A percentile compares a stretch with the other conserved stretches of the same genome.
Evolutionary conservation across 2,113 vertebrate species (phyloP).

Genomic region (Thamnophis sirtalis): DNA sequence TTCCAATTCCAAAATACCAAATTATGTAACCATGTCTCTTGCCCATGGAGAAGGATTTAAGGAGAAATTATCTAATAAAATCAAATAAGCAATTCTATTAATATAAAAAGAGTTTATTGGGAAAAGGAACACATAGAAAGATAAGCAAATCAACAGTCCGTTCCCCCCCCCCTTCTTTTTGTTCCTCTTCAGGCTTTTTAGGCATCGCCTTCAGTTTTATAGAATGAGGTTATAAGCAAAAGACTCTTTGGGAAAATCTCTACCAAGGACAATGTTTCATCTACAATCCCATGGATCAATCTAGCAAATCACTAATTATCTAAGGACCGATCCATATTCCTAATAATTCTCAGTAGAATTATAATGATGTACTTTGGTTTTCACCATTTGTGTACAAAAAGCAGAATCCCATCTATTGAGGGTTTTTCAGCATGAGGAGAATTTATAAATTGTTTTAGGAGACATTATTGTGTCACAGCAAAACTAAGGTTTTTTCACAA

Average conservation of each 20-base stretch:
- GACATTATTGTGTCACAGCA: not conserved
- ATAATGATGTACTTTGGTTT: not conserved
- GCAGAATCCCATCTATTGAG: not conserved
- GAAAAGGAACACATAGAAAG: not conserved
- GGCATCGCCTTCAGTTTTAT: not conserved
- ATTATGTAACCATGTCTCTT: not conserved
- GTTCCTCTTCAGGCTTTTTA: not conserved
- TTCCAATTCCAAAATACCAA: not conserved
- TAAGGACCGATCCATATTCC: not conserved
- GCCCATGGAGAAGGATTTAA: not conserved
- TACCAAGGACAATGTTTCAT: not conserved
- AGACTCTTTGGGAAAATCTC: not conserved
- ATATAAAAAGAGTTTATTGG: not conserved
- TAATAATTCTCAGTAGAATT: not conserved
- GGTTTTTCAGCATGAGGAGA: not conserved
- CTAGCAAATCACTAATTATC: not conserved
- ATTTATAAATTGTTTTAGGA: not conserved
- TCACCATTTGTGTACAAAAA: not conserved
- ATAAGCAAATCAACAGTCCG: not conserved
- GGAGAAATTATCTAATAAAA: not conserved
- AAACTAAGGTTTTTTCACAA: not conserved
- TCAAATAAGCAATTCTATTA: not conserved
- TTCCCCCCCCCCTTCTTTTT: not conserved
- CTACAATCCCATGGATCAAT: not conserved
- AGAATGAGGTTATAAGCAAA: not conserved